Percentiles rank a stretch among this genome's conserved stretches.
Evolutionary conservation across 1,140 invertebrate genomes (phyloP).

Genomic region (Oncopodura yosiiana): DNA sequence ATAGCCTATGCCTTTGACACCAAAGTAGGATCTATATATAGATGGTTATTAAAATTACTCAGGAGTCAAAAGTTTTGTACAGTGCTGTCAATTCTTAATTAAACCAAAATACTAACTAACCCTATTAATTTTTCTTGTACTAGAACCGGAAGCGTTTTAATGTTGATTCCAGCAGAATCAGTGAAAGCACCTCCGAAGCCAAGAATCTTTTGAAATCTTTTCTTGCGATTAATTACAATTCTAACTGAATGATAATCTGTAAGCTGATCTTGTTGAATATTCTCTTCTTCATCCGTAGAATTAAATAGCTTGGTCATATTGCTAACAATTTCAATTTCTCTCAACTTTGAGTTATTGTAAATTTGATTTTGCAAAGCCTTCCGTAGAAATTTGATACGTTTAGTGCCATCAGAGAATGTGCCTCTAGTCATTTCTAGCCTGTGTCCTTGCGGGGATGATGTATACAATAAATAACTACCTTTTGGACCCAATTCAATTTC

Average conservation of each 20-base stretch:
- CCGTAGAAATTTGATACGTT: too few species aligned
- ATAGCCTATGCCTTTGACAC: conserved; percentile 44
- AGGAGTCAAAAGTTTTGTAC: too few species aligned
- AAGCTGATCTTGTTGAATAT: too few species aligned
- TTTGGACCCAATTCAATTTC: neutral
- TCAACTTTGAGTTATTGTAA: too few species aligned
- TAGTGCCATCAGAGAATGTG: neutral
- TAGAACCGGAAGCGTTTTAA: conserved; percentile 38
- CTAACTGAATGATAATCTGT: too few species aligned
- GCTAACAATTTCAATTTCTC: neutral
- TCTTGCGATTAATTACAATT: neutral
- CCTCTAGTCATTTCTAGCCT: conserved; percentile 3
- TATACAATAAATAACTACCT: conserved; percentile 10
- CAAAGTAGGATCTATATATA: conserved; percentile 37
- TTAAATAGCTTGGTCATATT: neutral
- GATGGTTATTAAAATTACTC: too few species aligned
- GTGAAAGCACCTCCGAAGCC: conserved; percentile 52
- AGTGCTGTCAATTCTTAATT: neutral
- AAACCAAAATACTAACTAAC: conserved; percentile 9
- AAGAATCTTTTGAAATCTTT: conserved; percentile 40
- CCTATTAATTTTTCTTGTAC: conserved; percentile 40
- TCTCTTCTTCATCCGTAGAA: too few species aligned
- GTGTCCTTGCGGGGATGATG: neutral
- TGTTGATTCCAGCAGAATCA: conserved; percentile 48
- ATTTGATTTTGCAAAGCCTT: too few species aligned